These are phyloP conservation scores for Epizoanthus stellaris DNA, from an alignment of 92 coral and sea anemone genomes.

Conservation along the genomic window DNA sequence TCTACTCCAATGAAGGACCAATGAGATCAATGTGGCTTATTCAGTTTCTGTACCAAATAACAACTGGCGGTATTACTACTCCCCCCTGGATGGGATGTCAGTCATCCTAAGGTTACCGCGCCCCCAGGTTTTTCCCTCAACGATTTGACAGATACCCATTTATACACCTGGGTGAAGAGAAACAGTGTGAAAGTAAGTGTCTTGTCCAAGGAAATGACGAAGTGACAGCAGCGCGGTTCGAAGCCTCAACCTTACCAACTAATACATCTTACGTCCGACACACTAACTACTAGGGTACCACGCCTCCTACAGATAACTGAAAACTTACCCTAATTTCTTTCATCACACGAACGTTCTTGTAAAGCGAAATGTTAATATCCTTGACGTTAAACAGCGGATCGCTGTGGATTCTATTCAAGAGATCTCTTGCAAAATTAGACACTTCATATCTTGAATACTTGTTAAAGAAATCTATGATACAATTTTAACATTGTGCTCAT, in stretches of 20 bases:
- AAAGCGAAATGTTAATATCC: conserved; percentile 83
- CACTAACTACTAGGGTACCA: background rate
- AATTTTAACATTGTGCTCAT: background rate
- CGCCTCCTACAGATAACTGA: background rate
- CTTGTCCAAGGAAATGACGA: no score
- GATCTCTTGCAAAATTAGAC: conserved; percentile 89
- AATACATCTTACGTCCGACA: background rate
- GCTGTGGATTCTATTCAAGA: conserved; percentile 73
- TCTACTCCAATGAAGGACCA: no score
- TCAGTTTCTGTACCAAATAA: no score
- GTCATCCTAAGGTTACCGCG: no score
- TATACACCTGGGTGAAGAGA: no score
- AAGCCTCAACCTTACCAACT: background rate
- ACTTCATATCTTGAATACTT: conserved; percentile 78
- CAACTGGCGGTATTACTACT: no score
- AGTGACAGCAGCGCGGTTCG: no score
- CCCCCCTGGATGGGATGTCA: no score
- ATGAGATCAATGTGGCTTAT: no score
- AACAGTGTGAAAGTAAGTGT: no score
- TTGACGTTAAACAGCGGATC: conserved; percentile 87
- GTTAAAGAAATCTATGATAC: conserved; percentile 50
- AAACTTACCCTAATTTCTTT: conserved; percentile 77
- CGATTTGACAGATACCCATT: no score
- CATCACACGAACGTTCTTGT: conserved; percentile 74
- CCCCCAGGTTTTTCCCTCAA: no score